phyloP scores from a whole-genome alignment of 2,113 vertebrate species.

The Gulo gulo region DNA sequence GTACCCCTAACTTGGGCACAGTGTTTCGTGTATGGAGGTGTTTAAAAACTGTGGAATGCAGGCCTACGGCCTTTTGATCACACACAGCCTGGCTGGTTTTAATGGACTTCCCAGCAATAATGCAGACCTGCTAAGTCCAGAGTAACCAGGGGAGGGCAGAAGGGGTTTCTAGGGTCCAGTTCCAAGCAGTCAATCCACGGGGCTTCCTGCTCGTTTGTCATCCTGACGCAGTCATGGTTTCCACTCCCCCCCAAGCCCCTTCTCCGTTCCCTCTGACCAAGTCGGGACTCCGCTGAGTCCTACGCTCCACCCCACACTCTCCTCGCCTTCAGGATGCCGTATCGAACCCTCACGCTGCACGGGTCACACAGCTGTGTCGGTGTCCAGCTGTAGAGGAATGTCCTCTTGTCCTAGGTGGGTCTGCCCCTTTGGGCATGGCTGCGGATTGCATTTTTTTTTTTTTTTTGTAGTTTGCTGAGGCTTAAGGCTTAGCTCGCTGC shows the following conservation, averaged over 20 bases:
- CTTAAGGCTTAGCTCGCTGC: not conserved
- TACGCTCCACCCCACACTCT: too few relatives aligned
- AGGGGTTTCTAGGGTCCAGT: not conserved
- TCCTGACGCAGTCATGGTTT: not conserved
- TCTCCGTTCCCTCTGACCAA: not conserved
- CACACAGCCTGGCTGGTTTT: not conserved
- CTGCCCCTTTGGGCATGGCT: not conserved
- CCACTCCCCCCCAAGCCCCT: not conserved
- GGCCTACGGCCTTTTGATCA: not conserved
- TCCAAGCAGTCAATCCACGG: not conserved
- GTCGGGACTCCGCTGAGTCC: not conserved
- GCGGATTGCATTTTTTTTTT: not conserved
- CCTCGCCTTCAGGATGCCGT: not conserved
- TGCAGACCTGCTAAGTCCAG: fast-evolving
- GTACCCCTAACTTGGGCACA: not conserved
- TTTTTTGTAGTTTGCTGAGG: not conserved
- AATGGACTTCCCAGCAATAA: not conserved
- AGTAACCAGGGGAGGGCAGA: fast-evolving
- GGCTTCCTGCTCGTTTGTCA: not conserved
- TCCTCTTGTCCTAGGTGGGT: fast-evolving
- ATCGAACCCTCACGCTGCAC: not conserved
- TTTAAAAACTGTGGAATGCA: not conserved
- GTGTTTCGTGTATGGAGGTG: not conserved
- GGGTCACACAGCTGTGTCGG: not conserved
- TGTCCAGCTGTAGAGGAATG: not conserved